Evolutionary conservation across 2,888 invertebrate genomes (phyloP).

Genomic region (Orthosia incerta): DNA sequence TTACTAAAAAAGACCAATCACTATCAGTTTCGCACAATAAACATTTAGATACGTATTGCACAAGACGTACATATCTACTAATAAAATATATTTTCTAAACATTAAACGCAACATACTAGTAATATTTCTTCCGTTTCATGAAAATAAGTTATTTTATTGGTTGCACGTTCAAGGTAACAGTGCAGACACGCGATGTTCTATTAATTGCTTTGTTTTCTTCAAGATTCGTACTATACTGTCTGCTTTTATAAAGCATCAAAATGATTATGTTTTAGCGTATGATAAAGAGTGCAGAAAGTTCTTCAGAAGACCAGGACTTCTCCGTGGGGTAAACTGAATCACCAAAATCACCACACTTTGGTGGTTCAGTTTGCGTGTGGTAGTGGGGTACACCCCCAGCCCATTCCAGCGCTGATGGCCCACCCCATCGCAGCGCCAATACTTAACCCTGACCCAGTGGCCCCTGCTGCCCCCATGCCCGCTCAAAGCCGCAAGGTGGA

Average conservation of each 20-base stretch:
- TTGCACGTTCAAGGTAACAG: constrained; percentile 31
- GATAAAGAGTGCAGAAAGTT: not conserved
- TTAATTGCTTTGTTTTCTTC: constrained; percentile 29
- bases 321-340: too few species aligned
- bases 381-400: too few species aligned
- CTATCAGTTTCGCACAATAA: constrained; percentile 12
- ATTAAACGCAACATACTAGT: not conserved
- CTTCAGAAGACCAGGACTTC: not conserved
- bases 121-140: constrained; percentile 34
- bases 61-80: not conserved
- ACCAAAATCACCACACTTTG: too few species aligned
- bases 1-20: not conserved
- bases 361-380: too few species aligned
- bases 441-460: too few species aligned
- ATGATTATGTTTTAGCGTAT: not conserved
- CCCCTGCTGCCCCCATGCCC: too few species aligned
- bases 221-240: not conserved
- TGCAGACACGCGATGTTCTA: constrained; percentile 39
- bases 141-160: constrained; percentile 25
- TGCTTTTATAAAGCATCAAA: not conserved
- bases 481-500: too few species aligned
- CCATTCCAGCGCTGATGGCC: too few species aligned
- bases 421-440: too few species aligned
- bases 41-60: constrained; percentile 2
- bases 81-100: constrained; percentile 18